Base-by-base conservation (phyloP, 2,888 invertebrate species). In the Acleris cristana region DNA sequence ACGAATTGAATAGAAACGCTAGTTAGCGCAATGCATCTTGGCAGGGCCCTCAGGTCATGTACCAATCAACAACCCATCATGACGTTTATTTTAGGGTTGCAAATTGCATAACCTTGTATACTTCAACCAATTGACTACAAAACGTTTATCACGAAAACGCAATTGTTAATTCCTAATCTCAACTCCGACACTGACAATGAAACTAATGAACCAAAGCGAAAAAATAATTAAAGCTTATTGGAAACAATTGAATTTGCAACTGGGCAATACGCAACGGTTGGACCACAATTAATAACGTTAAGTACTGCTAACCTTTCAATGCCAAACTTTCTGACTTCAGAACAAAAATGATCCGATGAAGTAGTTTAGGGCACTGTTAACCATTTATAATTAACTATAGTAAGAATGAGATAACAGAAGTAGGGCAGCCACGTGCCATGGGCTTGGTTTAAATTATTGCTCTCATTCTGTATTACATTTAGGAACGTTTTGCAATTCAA, bases 371-470 rank as follows among this genome's bases (percentile, higher is more conserved):
- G 40, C 40, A 40, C 40, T 19, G 59, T 26, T 40, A 58, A 57
- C 44, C 65, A 53, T 45, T 62, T 62, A 67, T 63, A 67, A 67
- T 67, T 57, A 63, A 53, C 67, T n/a, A 62, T 51, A 54, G 58
- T 53, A 57, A 63, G 34, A 67, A 58, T 55, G 56, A 57, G 71
- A 72, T 76, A 67, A 74, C 65, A 61, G 23, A 69, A 73, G 65
- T 77, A 75, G 76, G 73, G 70, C 76, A 72, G 71, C 72, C 82
- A 79, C 82, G 82, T 78, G 79, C 78, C 71, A 69, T 65, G 72
- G 69, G 70, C 68, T 70, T 66, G 70, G 65, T 65, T 71, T 71
- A 70, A 71, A 69, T 69, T 71, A 69, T 62, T 55, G 64, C 65
- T 72, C 66, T 49, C 64, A 62, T 40, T 48, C 18, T 16, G 45